phyloP scores from a whole-genome alignment of 2,888 invertebrate species.

The Drosophila atroscutellata region DNA sequence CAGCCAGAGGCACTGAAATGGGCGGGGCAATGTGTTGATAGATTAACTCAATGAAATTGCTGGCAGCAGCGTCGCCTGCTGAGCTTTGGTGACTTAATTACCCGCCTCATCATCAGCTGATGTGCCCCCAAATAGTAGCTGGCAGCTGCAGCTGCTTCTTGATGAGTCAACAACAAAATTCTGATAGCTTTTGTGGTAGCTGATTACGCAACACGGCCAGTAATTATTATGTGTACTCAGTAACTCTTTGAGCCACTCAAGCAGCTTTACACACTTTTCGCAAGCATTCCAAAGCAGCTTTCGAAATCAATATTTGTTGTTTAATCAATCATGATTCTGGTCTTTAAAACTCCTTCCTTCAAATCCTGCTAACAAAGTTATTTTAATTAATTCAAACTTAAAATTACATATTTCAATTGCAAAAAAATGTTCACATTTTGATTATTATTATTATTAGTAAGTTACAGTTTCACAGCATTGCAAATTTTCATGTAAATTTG shows the following conservation, averaged over 20 bases:
- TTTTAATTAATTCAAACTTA: neutral
- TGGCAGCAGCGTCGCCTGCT: constrained; percentile 54
- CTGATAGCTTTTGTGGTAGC: constrained; percentile 29
- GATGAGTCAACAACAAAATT: constrained; percentile 36
- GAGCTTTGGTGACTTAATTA: constrained; percentile 52
- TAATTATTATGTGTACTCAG: constrained; percentile 11
- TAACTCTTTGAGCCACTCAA: constrained; percentile 4
- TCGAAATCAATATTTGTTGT: neutral
- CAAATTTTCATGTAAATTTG: constrained; percentile 6
- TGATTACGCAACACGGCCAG: constrained; percentile 26
- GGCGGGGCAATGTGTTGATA: constrained; percentile 61
- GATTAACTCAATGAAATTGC: constrained; percentile 68
- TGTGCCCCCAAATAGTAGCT: constrained; percentile 26
- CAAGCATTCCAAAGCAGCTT: neutral
- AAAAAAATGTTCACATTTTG: neutral
- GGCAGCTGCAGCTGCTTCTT: constrained; percentile 5
- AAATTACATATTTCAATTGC: neutral
- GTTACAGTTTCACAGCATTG: neutral
- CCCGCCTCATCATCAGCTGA: constrained; percentile 38
- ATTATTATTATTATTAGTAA: neutral
- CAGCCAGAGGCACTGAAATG: constrained; percentile 5
- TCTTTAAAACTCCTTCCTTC: too few relatives aligned
- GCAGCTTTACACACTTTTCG: neutral
- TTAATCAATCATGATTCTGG: too few relatives aligned
- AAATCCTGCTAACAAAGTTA: neutral